phyloP scores from a whole-genome alignment of 2,888 invertebrate species.

The Scaptodrosophila latifasciaeformis region DNA sequence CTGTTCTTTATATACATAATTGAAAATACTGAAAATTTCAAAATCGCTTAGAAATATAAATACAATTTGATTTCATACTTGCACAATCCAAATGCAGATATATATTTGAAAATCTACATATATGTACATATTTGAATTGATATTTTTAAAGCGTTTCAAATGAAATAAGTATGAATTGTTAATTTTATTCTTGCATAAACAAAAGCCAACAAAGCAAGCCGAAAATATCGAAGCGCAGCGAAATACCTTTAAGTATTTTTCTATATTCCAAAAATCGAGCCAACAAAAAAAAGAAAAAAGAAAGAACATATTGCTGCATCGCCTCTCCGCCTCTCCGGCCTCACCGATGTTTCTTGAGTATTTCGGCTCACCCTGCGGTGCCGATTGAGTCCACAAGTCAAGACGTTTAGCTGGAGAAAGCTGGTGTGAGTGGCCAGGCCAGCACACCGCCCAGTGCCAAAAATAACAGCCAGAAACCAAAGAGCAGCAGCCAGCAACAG shows the following conservation, averaged over 20 bases:
- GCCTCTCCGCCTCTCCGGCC: background rate
- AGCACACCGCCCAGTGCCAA: constrained; percentile 52
- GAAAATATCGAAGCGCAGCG: constrained; percentile 43
- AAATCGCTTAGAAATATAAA: no score
- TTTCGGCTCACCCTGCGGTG: background rate
- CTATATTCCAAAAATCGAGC: background rate
- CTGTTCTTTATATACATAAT: no score
- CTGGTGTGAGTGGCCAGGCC: constrained; percentile 35
- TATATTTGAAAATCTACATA: background rate
- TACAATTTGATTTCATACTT: no score
- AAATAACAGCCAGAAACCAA: constrained; percentile 43
- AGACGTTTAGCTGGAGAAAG: constrained; percentile 43
- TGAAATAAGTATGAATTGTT: constrained; percentile 58
- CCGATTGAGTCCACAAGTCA: background rate
- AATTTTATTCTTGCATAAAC: constrained; percentile 69
- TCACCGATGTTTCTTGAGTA: background rate
- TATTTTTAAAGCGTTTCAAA: constrained; percentile 51
- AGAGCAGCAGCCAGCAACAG: background rate
- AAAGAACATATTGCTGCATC: constrained; percentile 16
- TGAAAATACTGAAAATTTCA: no score
- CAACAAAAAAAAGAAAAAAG: no score
- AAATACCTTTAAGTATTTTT: constrained; percentile 64
- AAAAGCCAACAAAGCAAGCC: constrained; percentile 60
- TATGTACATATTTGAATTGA: constrained; percentile 17
- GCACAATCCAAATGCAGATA: no score